Conservation (phyloP, 2,888 invertebrate genomes). For the Rotaria socialis region DNA sequence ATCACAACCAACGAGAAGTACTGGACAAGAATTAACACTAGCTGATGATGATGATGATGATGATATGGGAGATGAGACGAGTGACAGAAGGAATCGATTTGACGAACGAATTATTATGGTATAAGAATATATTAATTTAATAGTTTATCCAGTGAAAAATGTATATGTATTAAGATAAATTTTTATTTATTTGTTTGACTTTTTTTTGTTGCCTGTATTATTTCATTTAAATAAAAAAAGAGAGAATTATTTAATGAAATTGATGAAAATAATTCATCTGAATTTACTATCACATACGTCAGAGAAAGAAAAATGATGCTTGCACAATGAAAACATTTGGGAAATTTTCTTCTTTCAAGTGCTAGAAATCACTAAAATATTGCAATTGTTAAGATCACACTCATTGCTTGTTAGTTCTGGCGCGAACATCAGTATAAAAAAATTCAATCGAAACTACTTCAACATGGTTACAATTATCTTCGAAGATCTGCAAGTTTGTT, state of each 20-base stretch:
- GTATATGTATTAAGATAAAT: background rate
- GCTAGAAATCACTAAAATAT: too few relatives aligned
- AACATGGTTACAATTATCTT: too few relatives aligned
- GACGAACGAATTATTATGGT: background rate
- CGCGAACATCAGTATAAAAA: too few relatives aligned
- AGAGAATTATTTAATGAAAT: background rate
- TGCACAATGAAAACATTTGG: too few relatives aligned
- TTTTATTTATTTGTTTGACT: background rate
- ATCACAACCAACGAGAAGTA: slow-evolving; percentile 19
- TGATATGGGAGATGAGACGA: background rate
- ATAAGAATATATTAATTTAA: background rate
- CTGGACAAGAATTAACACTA: slow-evolving; percentile 13
- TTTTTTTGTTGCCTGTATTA: background rate
- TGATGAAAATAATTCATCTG: background rate
- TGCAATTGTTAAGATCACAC: too few relatives aligned
- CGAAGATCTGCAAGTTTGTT: too few relatives aligned
- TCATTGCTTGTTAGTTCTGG: too few relatives aligned
- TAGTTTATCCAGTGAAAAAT: background rate
- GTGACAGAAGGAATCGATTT: background rate
- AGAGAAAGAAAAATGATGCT: too few relatives aligned
- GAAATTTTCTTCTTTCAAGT: too few relatives aligned
- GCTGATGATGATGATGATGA: background rate
- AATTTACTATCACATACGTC: too few relatives aligned
- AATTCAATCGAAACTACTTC: too few relatives aligned
- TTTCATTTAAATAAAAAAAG: background rate